Percentiles rank a stretch among this genome's conserved stretches.
Evolutionary conservation across 2,888 invertebrate genomes (phyloP).

Genomic region (Scaptomyza reducta): DNA sequence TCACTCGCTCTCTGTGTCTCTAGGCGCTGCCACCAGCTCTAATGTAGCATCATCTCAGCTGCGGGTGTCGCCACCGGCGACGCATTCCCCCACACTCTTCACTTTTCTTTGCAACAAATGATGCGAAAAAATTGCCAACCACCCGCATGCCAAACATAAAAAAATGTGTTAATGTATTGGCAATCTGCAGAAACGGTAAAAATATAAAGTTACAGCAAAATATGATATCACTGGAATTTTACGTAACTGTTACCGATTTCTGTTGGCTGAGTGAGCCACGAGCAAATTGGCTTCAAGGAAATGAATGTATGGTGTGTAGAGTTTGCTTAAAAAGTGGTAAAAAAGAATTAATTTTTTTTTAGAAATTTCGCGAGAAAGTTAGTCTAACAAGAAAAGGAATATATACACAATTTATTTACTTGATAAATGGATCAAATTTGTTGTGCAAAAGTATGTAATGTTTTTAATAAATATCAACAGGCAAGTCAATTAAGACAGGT

Average conservation of each 20-base stretch:
- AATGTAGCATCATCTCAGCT: conserved; percentile 54
- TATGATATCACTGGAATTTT: conserved; percentile 43
- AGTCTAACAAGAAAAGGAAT: too few relatives aligned
- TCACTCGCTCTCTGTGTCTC: neutral
- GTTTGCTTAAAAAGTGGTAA: neutral
- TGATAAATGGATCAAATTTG: too few relatives aligned
- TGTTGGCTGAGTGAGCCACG: conserved; percentile 7
- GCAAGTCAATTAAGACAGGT: too few relatives aligned
- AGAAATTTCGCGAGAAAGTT: too few relatives aligned
- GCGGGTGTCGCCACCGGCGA: conserved; percentile 62
- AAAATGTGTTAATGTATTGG: conserved; percentile 74
- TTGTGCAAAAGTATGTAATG: too few relatives aligned
- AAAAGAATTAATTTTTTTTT: neutral
- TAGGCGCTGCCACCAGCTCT: conserved; percentile 44
- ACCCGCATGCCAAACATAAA: conserved; percentile 60
- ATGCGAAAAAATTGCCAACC: conserved; percentile 70
- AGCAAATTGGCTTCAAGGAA: conserved; percentile 1
- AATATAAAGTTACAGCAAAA: conserved; percentile 47
- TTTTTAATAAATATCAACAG: too few relatives aligned
- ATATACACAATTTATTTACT: too few relatives aligned
- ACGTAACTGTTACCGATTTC: conserved; percentile 15
- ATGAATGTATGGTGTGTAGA: neutral
- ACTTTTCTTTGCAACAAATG: conserved; percentile 64
- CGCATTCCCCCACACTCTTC: conserved; percentile 17
- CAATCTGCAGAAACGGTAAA: conserved; percentile 43